A percentile compares a stretch with the other conserved stretches of the same genome.
Evolutionary conservation across 2,888 invertebrate species (phyloP).

Genomic region (Lordiphosa andalusiaca): DNA sequence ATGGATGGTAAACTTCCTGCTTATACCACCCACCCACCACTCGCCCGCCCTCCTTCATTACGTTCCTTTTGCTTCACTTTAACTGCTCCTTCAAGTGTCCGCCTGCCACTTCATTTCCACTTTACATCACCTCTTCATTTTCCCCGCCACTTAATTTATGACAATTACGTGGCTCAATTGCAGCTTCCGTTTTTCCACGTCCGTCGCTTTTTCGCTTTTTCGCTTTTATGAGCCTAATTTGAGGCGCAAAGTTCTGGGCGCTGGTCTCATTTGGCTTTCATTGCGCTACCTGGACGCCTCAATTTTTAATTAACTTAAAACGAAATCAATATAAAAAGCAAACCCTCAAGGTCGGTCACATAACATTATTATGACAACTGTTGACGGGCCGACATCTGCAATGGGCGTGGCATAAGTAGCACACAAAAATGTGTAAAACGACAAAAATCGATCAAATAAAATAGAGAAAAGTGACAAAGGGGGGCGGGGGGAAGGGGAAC

Average conservation of each 20-base stretch:
- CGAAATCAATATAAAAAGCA: conserved; percentile 53
- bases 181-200: conserved; percentile 15
- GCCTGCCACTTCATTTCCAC: conserved; percentile 6
- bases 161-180: conserved; percentile 49
- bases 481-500: too few species aligned
- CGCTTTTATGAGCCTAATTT: conserved; percentile 29
- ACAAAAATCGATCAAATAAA: conserved; percentile 58
- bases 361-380: conserved; percentile 49
- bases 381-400: conserved; percentile 13
- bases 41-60: too few species aligned
- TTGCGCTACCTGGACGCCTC: conserved; percentile 29
- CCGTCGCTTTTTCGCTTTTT: conserved; percentile 2
- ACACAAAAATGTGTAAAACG: conserved; percentile 35
- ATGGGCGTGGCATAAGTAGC: conserved; percentile 30
- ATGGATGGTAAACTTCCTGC: too few species aligned
- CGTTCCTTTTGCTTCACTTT: too few species aligned
- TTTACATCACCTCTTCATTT: conserved; percentile 8
- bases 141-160: conserved; percentile 43
- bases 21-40: too few species aligned
- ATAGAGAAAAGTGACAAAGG: not conserved
- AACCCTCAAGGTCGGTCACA: conserved; percentile 51
- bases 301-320: conserved; percentile 64
- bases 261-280: conserved; percentile 41
- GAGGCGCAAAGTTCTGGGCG: conserved; percentile 17
- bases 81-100: too few species aligned